Conservation (phyloP, 1,140 invertebrate species). For the Papilio xuthus region DNA sequence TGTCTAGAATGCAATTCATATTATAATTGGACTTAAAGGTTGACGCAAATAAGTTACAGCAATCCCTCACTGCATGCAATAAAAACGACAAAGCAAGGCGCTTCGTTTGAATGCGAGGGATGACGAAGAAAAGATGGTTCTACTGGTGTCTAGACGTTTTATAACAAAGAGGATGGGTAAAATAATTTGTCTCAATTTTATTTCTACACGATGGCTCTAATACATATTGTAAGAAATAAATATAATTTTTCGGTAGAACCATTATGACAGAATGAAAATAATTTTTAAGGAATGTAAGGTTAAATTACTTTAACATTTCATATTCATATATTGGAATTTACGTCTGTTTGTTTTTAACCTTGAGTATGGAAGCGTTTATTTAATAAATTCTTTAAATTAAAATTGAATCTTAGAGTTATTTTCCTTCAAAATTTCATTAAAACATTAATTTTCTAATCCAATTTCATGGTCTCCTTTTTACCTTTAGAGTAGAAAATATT, state of each 20-base stretch:
- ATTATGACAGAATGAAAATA: neutral
- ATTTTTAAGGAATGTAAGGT: too few species aligned
- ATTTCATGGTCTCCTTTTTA: neutral
- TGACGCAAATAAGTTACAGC: neutral
- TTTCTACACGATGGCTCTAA: neutral
- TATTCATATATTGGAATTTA: too few species aligned
- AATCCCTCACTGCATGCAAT: neutral
- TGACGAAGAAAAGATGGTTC: constrained; percentile 9
- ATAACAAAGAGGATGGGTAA: neutral
- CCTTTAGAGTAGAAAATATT: neutral
- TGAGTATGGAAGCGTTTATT: neutral
- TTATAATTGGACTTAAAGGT: constrained; percentile 1
- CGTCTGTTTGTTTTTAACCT: too few species aligned
- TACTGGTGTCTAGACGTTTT: neutral
- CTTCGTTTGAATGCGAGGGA: neutral
- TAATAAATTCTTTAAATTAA: neutral
- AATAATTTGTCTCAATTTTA: neutral
- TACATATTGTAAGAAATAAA: neutral
- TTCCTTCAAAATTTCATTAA: neutral
- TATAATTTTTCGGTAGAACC: neutral
- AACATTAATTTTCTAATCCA: neutral
- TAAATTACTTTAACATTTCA: too few species aligned
- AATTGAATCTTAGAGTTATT: neutral
- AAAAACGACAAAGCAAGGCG: neutral
- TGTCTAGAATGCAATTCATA: neutral